Evolutionary conservation across 2,797 vertebrate species (phyloP).

Genomic region (Falco concolor): DNA sequence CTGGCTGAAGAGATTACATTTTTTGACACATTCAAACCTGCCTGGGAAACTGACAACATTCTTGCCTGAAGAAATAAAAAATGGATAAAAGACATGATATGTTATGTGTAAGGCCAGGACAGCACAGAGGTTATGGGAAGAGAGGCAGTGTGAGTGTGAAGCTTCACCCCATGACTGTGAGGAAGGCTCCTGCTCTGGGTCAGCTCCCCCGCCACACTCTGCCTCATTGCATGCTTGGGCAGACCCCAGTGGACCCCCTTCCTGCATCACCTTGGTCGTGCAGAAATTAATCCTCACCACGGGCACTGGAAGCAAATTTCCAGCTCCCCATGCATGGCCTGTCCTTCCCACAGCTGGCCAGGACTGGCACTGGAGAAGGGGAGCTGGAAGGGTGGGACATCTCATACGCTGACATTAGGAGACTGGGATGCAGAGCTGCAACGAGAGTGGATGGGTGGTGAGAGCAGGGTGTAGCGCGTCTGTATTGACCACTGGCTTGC

Average conservation of each 20-base stretch:
- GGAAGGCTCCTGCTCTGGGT: not conserved
- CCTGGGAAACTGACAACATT: conserved; percentile 14
- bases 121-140: not conserved
- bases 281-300: not conserved
- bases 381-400: not conserved
- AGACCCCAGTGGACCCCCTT: not conserved
- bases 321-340: not conserved
- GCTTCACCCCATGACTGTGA: not conserved
- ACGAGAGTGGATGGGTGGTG: not conserved
- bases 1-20: conserved; percentile 15
- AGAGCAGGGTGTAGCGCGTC: not conserved
- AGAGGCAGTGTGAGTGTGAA: not conserved
- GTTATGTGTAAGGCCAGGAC: not conserved
- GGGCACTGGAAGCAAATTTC: not conserved
- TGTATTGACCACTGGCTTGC: not conserved
- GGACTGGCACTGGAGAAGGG: not conserved
- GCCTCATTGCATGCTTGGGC: fast-evolving
- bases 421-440: not conserved
- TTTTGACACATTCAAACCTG: conserved; percentile 50
- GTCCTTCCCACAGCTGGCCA: not conserved
- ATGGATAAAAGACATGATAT: not conserved
- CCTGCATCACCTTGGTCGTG: not conserved
- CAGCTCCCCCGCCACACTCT: not conserved
- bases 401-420: not conserved
- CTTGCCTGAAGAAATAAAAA: not conserved